Base-by-base conservation (phyloP, 2,797 vertebrate genomes). In the Cetoscarus ocellatus region DNA sequence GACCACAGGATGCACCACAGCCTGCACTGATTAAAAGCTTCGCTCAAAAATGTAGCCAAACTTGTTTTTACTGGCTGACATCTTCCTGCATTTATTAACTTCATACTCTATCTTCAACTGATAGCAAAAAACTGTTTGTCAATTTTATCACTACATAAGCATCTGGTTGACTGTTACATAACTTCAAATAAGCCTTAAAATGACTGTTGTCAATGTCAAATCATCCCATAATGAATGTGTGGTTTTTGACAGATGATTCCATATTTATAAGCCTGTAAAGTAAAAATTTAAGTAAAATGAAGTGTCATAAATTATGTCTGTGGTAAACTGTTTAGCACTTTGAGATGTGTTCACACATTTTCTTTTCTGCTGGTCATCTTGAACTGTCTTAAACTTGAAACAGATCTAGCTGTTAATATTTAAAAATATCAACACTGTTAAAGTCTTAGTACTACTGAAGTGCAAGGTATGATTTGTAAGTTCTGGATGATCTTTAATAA, bases 111-210 rank as follows among this genome's bases (percentile, higher is more conserved):
- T 54, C 38, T 13, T 64, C 47, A 12, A n/a, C 38, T 52, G 65
- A 5, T 40, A 47, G 2, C 10, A 50, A 3, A 42, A 63, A 65
- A 58, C 47, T 67, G n/a, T n/a, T n/a, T n/a, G 65, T 69, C 10
- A 17, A 70, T 69, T 61, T 15, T 35, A 78, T 54, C 86, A 88
- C 86, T 86, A 87, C 84, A 80, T 5, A 38, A 68, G 36, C 44
- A 61, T 9, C 8, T 56, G 5, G n/a, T 47, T 6, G 17, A 81
- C 65, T 70, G 60, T 73, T 60, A 77, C 8, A 42, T 56, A 39
- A 63, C 45, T 62, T 9, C 8, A 0, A 63, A 70, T 3, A 35
- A 13, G 10, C 1, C 12, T 34, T 27, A 45, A 5, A 18, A 50
- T 1, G 6, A 61, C 60, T 6, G 15, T 13, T 83, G 68, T 80